Conservation (phyloP, 2,113 vertebrate species). For the Bolborhynchus lineola region DNA sequence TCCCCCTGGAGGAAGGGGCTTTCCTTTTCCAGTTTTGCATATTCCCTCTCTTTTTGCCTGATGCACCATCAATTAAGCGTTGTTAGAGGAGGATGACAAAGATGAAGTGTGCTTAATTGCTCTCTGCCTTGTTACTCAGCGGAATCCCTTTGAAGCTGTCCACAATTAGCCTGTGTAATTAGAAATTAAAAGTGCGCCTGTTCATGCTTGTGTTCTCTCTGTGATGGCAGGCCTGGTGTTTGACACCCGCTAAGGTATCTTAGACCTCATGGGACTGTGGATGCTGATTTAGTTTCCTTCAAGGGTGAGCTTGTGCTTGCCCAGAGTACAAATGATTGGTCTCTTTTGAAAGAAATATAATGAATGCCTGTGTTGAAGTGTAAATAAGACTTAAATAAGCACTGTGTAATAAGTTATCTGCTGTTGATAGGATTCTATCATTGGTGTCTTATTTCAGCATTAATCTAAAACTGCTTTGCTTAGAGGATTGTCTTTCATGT, state of each 20-base stretch:
- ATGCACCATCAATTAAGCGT: background rate
- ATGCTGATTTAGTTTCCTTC: background rate
- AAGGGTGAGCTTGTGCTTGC: background rate
- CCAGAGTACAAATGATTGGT: background rate
- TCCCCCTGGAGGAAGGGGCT: background rate
- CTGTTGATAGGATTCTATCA: background rate
- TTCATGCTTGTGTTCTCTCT: background rate
- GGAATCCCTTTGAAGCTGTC: slow-evolving; percentile 28
- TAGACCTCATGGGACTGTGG: background rate
- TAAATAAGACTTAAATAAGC: slow-evolving; percentile 38
- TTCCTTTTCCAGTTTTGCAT: background rate
- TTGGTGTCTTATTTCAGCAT: slow-evolving; percentile 6
- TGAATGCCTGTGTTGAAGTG: background rate
- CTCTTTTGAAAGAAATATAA: background rate
- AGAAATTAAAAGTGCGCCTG: slow-evolving; percentile 25
- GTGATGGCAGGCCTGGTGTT: background rate
- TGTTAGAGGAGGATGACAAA: background rate
- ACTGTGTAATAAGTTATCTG: background rate
- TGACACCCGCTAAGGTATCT: background rate
- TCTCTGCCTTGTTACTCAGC: slow-evolving; percentile 29
- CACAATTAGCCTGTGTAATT: slow-evolving; percentile 45
- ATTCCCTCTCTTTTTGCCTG: background rate
- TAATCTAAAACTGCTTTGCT: background rate
- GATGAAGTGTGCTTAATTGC: slow-evolving; percentile 12
- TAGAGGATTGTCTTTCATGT: background rate